phyloP scores from a whole-genome alignment of 2,797 vertebrate genomes.

The Malacoctenus gilli region DNA sequence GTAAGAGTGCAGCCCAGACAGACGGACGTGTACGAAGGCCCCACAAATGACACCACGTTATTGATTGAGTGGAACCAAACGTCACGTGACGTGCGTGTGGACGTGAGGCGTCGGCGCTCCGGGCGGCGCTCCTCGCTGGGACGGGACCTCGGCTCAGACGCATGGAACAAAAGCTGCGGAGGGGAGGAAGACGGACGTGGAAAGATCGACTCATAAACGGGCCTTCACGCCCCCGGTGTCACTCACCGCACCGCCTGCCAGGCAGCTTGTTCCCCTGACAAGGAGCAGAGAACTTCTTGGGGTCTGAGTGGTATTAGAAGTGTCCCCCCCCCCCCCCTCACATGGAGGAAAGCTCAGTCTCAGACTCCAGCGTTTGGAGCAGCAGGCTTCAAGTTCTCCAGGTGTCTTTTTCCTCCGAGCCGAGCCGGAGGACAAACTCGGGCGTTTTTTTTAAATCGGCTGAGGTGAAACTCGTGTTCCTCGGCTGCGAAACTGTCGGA shows the following conservation, averaged over 20 bases:
- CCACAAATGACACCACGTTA: no score
- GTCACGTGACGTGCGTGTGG: background rate
- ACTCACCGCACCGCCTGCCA: constrained; percentile 59
- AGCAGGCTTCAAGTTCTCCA: constrained; percentile 27
- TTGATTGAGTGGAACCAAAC: constrained; percentile 16
- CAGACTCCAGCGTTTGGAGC: constrained; percentile 11
- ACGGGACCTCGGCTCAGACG: constrained; percentile 13
- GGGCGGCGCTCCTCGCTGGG: constrained; percentile 9
- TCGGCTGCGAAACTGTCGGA: constrained; percentile 3
- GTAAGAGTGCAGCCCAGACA: no score
- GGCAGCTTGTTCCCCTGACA: constrained; percentile 50
- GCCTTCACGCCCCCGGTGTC: constrained; percentile 64
- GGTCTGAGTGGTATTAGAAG: constrained; percentile 50
- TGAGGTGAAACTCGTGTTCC: constrained; percentile 15
- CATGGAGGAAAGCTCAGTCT: background rate
- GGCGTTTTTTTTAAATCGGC: background rate
- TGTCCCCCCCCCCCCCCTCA: constrained; percentile 3
- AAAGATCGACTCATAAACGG: constrained; percentile 69
- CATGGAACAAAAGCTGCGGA: constrained; percentile 54
- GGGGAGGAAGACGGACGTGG: constrained; percentile 63
- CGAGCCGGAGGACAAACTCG: constrained; percentile 21
- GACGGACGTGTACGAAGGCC: no score
- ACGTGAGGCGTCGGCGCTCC: background rate
- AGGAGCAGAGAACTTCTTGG: constrained; percentile 52
- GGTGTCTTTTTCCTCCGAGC: constrained; percentile 24